phyloP scores from a whole-genome alignment of 1,140 invertebrate species.

The Bactericera cockerelli region DNA sequence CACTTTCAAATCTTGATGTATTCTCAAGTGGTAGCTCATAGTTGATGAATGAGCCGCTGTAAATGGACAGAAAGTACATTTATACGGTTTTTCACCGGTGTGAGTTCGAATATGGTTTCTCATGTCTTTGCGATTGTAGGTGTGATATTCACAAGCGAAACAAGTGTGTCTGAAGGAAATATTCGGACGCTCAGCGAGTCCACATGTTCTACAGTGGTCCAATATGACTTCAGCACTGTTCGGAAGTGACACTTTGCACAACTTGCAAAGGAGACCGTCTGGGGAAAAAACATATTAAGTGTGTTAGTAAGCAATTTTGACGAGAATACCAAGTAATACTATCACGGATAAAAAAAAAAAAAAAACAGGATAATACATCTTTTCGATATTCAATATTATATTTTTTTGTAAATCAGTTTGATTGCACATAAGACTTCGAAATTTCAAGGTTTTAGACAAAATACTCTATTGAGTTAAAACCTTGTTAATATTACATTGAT shows the following conservation, averaged over 20 bases:
- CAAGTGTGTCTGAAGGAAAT: neutral
- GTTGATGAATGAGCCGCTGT: neutral
- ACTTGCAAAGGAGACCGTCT: neutral
- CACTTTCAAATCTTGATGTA: slow-evolving; percentile 4
- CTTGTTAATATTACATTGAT: no score
- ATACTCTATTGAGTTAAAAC: no score
- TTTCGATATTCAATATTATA: no score
- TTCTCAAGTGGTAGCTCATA: slow-evolving; percentile 1
- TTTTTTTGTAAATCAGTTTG: no score
- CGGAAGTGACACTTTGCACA: neutral
- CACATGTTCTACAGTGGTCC: slow-evolving; percentile 1
- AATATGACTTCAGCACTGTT: neutral
- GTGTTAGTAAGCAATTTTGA: neutral
- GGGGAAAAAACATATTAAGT: neutral
- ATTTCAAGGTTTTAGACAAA: no score
- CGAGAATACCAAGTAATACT: no score
- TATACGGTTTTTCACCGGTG: slow-evolving; percentile 22
- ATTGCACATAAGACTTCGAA: no score
- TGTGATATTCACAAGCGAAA: slow-evolving; percentile 5
- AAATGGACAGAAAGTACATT: slow-evolving; percentile 32
- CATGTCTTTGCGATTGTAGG: slow-evolving; percentile 1
- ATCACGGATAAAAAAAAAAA: no score
- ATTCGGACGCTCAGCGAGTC: neutral
- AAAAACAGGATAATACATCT: no score
- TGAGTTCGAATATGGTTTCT: slow-evolving; percentile 18